Evolutionary conservation across 2,113 vertebrate genomes (phyloP).

Genomic region (Nothocercus nigrocapillus): DNA sequence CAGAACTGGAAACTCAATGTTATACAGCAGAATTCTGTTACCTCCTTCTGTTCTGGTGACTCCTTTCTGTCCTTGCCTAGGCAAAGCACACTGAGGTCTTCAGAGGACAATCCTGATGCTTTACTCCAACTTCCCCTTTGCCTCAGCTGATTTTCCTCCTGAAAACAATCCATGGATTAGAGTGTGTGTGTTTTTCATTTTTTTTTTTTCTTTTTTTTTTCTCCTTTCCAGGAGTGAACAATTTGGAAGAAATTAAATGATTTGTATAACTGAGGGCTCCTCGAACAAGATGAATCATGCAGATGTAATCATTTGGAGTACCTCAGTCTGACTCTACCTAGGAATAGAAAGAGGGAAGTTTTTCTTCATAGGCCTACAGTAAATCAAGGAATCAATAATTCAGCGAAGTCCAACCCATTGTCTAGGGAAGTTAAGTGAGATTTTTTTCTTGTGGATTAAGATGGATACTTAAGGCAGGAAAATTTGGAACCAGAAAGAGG

Average conservation of each 20-base stretch:
- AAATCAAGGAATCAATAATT: background rate
- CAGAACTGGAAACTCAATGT: background rate
- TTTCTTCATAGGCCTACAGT: background rate
- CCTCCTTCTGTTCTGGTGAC: conserved; percentile 43
- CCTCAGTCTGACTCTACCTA: background rate
- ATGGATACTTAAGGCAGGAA: background rate
- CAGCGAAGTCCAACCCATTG: background rate
- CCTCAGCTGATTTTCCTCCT: conserved; percentile 63
- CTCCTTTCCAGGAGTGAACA: background rate
- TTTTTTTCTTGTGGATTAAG: background rate
- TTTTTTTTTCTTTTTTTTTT: background rate
- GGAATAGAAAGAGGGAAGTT: background rate
- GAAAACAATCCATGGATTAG: conserved; percentile 46
- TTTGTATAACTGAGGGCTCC: background rate
- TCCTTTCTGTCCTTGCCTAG: background rate
- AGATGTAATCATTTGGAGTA: background rate
- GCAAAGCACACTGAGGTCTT: conserved; percentile 46
- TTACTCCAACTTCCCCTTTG: conserved; percentile 53
- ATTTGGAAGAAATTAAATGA: background rate
- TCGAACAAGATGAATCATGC: background rate
- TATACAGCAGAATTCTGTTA: background rate
- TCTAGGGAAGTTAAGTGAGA: background rate
- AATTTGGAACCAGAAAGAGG: background rate
- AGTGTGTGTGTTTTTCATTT: too few species aligned
- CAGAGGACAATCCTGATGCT: conserved; percentile 49